Evolutionary conservation across 2,797 vertebrate species (phyloP).

Genomic region (Schizothorax lantsangensis): DNA sequence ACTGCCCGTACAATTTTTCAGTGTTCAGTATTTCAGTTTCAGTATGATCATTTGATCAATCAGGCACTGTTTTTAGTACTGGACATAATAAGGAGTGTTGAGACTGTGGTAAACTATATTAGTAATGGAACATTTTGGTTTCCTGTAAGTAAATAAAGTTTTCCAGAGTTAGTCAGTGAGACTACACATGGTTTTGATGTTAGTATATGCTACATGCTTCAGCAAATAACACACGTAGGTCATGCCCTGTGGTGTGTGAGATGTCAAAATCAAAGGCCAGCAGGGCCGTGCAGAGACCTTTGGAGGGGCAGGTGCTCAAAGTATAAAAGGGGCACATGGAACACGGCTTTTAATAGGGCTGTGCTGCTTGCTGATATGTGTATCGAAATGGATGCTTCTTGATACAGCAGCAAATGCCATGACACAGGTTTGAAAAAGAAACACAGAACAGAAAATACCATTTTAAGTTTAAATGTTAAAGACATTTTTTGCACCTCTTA

Average conservation of each 20-base stretch:
- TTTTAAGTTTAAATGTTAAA: too few species aligned
- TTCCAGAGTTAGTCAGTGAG: constrained; percentile 25
- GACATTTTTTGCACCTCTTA: too few species aligned
- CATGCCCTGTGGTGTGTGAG: neutral
- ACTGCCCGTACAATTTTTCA: neutral
- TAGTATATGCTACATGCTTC: neutral
- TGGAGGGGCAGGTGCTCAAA: too few species aligned
- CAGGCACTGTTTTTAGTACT: neutral
- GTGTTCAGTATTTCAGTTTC: neutral
- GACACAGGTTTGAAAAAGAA: too few species aligned
- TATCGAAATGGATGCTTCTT: too few species aligned
- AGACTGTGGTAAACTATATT: neutral
- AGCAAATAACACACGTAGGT: neutral
- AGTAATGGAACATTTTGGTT: constrained; percentile 19
- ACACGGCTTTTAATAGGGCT: too few species aligned
- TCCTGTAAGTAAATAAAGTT: constrained; percentile 3
- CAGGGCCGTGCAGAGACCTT: too few species aligned
- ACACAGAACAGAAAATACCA: too few species aligned
- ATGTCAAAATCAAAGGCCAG: neutral
- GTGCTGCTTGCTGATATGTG: too few species aligned
- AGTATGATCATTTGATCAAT: neutral
- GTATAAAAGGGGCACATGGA: too few species aligned
- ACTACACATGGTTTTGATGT: neutral
- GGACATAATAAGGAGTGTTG: neutral
- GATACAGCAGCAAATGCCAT: too few species aligned